These are phyloP conservation scores for Lophochroa leadbeateri DNA, from an alignment of 2,113 vertebrate species.

Conservation along the genomic window DNA sequence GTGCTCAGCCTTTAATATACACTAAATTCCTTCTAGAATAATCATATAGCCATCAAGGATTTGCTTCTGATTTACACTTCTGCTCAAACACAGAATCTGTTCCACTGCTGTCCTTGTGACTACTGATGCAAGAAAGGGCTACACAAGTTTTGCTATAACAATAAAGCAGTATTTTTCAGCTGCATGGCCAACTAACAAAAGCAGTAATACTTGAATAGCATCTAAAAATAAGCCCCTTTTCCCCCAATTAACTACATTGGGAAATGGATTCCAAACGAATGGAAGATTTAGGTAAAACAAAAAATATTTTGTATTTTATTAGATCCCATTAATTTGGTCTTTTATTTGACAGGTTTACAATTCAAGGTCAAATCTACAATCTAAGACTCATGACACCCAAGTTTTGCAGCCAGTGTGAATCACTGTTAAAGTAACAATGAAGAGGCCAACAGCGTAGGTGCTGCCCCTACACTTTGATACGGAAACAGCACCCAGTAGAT, in stretches of 20 bases:
- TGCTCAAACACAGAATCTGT: neutral
- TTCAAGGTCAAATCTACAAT: neutral
- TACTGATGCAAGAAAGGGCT: neutral
- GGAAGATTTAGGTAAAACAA: neutral
- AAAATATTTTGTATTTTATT: neutral
- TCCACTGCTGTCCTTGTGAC: neutral
- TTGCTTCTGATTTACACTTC: neutral
- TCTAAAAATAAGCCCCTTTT: neutral
- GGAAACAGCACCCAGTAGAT: neutral
- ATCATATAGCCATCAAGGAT: neutral
- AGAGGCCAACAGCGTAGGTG: fast-evolving
- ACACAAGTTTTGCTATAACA: neutral
- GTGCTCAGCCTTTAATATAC: neutral
- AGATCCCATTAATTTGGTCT: neutral
- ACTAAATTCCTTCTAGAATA: neutral
- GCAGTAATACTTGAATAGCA: neutral
- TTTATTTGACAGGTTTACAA: neutral
- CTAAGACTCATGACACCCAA: neutral
- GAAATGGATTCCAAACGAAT: neutral
- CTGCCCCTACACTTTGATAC: too few relatives aligned
- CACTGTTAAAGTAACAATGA: neutral
- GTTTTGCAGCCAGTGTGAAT: neutral
- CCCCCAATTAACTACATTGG: neutral
- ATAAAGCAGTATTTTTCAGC: neutral
- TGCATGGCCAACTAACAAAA: neutral